These are phyloP conservation scores for Nymphalis polychloros DNA, from an alignment of 2,888 invertebrate species.

Conservation along the genomic window DNA sequence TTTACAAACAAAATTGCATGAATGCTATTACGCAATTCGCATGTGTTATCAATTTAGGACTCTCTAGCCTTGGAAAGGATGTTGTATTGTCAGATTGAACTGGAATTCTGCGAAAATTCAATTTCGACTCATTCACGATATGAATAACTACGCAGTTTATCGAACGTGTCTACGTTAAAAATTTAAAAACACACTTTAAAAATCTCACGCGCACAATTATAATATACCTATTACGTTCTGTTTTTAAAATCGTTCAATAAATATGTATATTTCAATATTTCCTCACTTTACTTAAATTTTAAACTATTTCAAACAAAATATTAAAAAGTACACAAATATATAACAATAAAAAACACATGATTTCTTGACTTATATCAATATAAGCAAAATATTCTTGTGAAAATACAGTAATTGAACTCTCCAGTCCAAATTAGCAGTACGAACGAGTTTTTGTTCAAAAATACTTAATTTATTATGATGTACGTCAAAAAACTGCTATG, in stretches of 20 bases:
- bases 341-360: background rate
- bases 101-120: slow-evolving; percentile 28
- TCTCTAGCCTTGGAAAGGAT: slow-evolving; percentile 38
- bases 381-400: background rate
- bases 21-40: slow-evolving; percentile 18
- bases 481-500: background rate
- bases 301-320: background rate
- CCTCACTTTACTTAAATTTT: too few species aligned
- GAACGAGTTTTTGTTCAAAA: slow-evolving; percentile 10
- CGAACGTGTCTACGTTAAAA: too few species aligned
- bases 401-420: background rate
- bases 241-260: too few species aligned
- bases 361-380: background rate
- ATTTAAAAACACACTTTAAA: too few species aligned
- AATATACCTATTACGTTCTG: too few species aligned
- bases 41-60: slow-evolving; percentile 37
- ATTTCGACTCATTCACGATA: slow-evolving; percentile 5
- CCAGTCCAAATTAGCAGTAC: background rate
- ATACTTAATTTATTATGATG: background rate
- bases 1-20: slow-evolving; percentile 17
- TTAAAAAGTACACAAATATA: too few species aligned
- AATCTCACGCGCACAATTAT: too few species aligned
- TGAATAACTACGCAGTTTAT: too few species aligned
- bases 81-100: slow-evolving; percentile 28
- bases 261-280: too few species aligned